Evolutionary conservation across 2,888 invertebrate species (phyloP).

Genomic region (Dryadula phaetusa): DNA sequence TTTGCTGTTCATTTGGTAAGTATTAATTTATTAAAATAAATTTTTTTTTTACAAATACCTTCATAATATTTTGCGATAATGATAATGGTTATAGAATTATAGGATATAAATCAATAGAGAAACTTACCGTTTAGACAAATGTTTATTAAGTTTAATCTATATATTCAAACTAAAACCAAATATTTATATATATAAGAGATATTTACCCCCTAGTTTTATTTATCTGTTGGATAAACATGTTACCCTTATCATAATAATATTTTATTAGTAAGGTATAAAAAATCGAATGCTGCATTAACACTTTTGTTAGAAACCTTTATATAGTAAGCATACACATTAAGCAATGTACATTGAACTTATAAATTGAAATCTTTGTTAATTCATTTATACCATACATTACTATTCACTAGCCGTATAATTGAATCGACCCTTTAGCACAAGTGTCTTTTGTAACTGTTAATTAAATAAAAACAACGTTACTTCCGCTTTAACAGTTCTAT

Average conservation of each 20-base stretch:
- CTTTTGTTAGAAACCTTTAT: slow-evolving; percentile 6
- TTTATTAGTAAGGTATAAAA: not conserved
- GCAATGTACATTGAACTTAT: slow-evolving; percentile 37
- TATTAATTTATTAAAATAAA: no score
- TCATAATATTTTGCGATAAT: no score
- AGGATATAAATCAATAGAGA: no score
- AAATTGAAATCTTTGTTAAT: slow-evolving; percentile 36
- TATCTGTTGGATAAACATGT: slow-evolving; percentile 5
- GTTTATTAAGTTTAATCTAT: no score
- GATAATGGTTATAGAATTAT: no score
- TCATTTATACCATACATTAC: slow-evolving; percentile 36
- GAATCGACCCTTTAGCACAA: slow-evolving; percentile 51
- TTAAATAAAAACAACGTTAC: slow-evolving; percentile 32
- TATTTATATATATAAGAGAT: not conserved
- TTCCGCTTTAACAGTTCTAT: slow-evolving; percentile 23
- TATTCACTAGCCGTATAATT: slow-evolving; percentile 62
- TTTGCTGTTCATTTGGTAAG: no score
- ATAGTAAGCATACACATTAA: slow-evolving; percentile 16
- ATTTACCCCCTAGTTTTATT: not conserved
- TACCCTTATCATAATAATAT: slow-evolving; percentile 15
- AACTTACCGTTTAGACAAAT: no score
- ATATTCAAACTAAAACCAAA: not conserved
- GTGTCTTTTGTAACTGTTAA: slow-evolving; percentile 37
- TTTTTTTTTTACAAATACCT: no score
- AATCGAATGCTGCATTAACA: slow-evolving; percentile 1